phyloP scores from a whole-genome alignment of 2,113 vertebrate species.

The Tragelaphus strepsiceros region DNA sequence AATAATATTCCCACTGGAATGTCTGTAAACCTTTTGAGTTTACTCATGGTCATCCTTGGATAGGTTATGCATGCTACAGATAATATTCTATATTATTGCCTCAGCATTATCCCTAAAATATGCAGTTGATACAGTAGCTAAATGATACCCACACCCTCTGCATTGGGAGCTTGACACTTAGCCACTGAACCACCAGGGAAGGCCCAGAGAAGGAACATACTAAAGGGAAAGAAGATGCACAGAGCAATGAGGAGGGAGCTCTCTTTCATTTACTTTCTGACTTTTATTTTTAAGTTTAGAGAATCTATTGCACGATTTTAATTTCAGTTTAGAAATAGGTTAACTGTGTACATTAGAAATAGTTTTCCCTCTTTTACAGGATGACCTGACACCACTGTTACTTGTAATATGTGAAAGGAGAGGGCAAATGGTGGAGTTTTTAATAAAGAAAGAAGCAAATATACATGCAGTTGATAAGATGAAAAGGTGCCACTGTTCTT shows the following conservation, averaged over 20 bases:
- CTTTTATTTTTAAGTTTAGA: not conserved
- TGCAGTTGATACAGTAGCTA: not conserved
- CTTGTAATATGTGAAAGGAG: too few species aligned
- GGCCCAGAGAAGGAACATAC: not conserved
- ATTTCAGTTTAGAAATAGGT: not conserved
- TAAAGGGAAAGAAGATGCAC: not conserved
- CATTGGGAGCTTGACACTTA: not conserved
- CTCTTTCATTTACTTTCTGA: not conserved
- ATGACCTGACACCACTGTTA: too few species aligned
- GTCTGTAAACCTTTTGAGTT: too few species aligned
- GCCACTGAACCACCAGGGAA: not conserved
- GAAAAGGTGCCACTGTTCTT: too few species aligned
- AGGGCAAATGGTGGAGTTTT: too few species aligned
- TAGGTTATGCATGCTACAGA: too few species aligned
- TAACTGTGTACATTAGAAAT: constrained; percentile 3
- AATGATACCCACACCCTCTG: not conserved
- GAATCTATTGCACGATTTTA: not conserved
- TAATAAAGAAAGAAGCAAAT: too few species aligned
- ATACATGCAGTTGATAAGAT: too few species aligned
- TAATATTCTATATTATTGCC: not conserved
- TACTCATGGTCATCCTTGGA: too few species aligned
- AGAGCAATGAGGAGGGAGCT: not conserved
- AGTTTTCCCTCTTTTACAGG: constrained; percentile 26
- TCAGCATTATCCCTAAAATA: not conserved
- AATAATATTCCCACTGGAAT: too few species aligned